These are phyloP conservation scores for Epinephelus lanceolatus DNA, from an alignment of 2,113 vertebrate genomes.

Conservation along the genomic window DNA sequence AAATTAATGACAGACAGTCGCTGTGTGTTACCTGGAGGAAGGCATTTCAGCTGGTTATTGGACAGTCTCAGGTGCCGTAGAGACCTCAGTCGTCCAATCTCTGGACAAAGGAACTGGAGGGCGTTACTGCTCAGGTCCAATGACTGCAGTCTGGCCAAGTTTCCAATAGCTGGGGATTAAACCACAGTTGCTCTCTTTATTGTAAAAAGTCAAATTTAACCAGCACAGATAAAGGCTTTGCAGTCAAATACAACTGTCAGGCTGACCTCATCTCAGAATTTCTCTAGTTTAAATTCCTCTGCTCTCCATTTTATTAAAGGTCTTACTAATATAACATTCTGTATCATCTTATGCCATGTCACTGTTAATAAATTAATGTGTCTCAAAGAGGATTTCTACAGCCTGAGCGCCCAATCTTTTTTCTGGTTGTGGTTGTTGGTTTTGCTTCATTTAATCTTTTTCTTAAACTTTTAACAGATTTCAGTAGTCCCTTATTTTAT, in stretches of 20 bases:
- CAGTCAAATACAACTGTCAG: background rate
- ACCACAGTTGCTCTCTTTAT: background rate
- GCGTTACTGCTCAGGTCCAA: conserved; percentile 96
- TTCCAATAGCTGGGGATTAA: conserved; percentile 89
- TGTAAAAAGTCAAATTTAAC: background rate
- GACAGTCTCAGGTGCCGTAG: conserved; percentile 93
- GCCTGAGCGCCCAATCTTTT: background rate
- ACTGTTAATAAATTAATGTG: background rate
- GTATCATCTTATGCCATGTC: background rate
- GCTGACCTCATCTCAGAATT: background rate
- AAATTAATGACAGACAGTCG: background rate
- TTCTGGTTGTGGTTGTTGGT: background rate
- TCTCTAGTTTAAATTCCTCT: background rate
- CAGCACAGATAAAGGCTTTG: background rate
- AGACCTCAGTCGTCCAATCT: conserved; percentile 93
- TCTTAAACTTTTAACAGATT: background rate
- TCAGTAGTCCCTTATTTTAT: background rate
- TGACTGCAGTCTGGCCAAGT: conserved; percentile 92
- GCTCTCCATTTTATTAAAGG: background rate
- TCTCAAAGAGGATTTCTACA: background rate
- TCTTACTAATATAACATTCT: background rate
- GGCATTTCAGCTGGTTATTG: conserved; percentile 93
- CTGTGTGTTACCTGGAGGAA: conserved; percentile 81
- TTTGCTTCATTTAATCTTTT: background rate
- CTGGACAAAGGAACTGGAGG: conserved; percentile 93